These are phyloP conservation scores for Raja brachyura DNA, from an alignment of 2,113 vertebrate species.

Conservation along the genomic window DNA sequence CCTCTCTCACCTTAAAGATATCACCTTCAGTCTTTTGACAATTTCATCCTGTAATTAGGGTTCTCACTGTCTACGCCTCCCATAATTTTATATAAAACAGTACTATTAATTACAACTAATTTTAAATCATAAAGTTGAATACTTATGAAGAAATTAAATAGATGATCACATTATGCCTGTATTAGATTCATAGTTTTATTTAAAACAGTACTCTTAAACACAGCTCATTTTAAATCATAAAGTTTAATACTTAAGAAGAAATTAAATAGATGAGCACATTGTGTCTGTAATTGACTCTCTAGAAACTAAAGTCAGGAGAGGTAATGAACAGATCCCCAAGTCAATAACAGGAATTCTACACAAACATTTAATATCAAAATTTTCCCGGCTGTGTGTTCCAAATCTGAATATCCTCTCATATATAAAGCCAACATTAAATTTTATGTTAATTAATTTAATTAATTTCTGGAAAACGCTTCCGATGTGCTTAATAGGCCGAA, in stretches of 20 bases:
- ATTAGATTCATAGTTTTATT: background rate
- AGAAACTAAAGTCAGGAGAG: background rate
- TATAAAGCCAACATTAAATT: background rate
- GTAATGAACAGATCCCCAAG: background rate
- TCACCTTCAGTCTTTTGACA: no score
- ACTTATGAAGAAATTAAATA: background rate
- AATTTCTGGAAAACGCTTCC: no score
- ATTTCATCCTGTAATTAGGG: no score
- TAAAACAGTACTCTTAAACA: slow-evolving; percentile 9
- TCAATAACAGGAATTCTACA: background rate
- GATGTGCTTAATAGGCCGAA: no score
- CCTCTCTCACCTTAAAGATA: no score
- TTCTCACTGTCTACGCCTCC: no score
- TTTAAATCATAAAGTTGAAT: background rate
- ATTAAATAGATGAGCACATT: background rate
- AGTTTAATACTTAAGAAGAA: background rate
- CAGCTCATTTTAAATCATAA: background rate
- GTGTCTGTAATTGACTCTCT: background rate
- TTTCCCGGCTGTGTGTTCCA: background rate
- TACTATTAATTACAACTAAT: background rate
- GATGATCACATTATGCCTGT: background rate
- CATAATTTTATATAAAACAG: background rate
- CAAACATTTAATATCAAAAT: background rate
- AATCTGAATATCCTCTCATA: background rate
- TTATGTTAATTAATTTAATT: no score